Evolutionary conservation across 2,888 invertebrate genomes (phyloP), one percentile per base, ranked within the genome.

Genomic region (Octonoba sinensis): DNA sequence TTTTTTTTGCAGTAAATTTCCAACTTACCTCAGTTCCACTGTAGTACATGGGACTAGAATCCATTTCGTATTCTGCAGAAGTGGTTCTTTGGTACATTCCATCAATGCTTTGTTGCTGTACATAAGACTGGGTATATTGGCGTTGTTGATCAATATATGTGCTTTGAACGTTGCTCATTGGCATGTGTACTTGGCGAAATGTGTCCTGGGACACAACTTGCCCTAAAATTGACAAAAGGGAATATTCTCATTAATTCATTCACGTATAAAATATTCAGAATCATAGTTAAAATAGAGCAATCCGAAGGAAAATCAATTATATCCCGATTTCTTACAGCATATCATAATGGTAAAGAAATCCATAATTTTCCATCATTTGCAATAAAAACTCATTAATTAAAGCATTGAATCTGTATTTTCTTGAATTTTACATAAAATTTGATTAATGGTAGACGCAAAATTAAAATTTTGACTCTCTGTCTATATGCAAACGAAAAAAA

Each of bases 1-100:
- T 11, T 6, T 36, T 36, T 36, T 36, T 4, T 36, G 1, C 36
- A 36, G 8, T 36, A 18, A 20, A 16, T 1, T 6, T 22, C 4
- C 54, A 46, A 64, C 85, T 84, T 86, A 88, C 88, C 86, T 88
- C 88, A 27, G 84, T 83, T 78, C 95, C 95, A 87, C 95, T 92
- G 88, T 86, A 86, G 62, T 86, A 86, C 60, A 84, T 65, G 12
- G 85, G 84, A 18, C 76, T 84, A 20, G 83, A 79, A 57, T 85
- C 85, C 20, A 69, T 70, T 12, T 84, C 84, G 65, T 84, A 83
- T 36, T 84, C 84, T 13, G 78, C 74, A 44, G 84, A 84, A 51
- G 71, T 77, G 60, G 84, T 77, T 47, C 83, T 71, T 36, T 83
- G 83, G 62, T 69, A 82, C 27, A 76, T 36, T 15, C 82, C 82